A percentile compares a stretch with the other conserved stretches of the same genome.
phyloP scores from a whole-genome alignment of 2,113 vertebrate genomes.

The Prunella himalayana region DNA sequence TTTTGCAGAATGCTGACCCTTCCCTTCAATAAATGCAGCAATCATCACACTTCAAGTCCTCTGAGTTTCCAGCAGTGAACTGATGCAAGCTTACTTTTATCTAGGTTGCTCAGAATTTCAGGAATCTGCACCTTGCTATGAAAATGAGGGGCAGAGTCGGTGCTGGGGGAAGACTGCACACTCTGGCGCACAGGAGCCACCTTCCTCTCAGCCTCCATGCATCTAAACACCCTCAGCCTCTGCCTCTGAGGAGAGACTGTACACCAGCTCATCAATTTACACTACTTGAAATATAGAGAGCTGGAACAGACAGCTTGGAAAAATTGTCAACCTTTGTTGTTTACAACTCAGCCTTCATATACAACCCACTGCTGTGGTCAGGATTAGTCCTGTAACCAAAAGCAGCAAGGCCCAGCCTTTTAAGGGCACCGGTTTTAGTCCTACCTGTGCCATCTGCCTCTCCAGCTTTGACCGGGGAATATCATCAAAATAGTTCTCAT shows the following conservation, averaged over 20 bases:
- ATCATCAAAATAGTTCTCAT: slow-evolving; percentile 98
- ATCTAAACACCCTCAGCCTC: not conserved
- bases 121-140: not conserved
- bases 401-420: not conserved
- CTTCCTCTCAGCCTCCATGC: not conserved
- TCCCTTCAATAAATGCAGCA: not conserved
- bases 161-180: not conserved
- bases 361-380: not conserved
- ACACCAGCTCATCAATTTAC: not conserved
- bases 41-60: not conserved
- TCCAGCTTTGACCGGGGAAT: slow-evolving; percentile 98
- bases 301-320: not conserved
- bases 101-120: not conserved
- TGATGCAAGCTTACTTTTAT: not conserved
- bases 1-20: not conserved
- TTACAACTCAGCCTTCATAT: not conserved
- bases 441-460: slow-evolving; percentile 99
- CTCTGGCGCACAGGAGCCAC: not conserved
- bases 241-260: not conserved
- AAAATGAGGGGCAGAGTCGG: not conserved
- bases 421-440: not conserved
- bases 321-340: not conserved
- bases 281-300: not conserved
- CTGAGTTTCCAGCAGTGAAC: not conserved
- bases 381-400: not conserved